These are phyloP conservation scores for Emys orbicularis DNA, from an alignment of 2,797 vertebrate genomes.

Conservation along the genomic window DNA sequence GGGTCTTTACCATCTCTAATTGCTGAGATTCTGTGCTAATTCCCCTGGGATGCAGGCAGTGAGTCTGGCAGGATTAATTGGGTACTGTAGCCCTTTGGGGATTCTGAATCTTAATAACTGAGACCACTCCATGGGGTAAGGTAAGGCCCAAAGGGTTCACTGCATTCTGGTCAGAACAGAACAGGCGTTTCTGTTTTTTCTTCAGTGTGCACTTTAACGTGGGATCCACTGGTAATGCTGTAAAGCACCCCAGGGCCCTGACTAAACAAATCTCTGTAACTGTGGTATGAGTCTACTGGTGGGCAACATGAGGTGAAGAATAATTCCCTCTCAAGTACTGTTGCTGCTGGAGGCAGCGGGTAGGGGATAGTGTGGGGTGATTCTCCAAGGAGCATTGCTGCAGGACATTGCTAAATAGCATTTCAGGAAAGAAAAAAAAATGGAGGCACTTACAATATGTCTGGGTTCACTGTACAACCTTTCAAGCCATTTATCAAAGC, in stretches of 20 bases:
- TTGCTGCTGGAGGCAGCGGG: not conserved
- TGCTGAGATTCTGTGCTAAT: not conserved
- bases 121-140: not conserved
- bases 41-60: not conserved
- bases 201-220: not conserved
- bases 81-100: not conserved
- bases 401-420: not conserved
- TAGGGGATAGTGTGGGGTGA: not conserved
- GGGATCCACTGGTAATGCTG: not conserved
- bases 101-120: not conserved
- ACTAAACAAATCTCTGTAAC: not conserved
- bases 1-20: not conserved
- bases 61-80: not conserved
- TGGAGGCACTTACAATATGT: not conserved
- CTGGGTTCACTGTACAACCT: not conserved
- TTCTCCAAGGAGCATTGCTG: not conserved
- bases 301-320: not conserved
- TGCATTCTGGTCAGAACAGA: not conserved
- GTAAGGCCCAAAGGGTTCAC: not conserved
- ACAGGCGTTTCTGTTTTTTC: not conserved
- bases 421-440: not conserved
- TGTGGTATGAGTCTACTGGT: not conserved
- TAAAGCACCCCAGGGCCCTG: not conserved
- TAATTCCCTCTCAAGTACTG: not conserved
- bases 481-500: conserved; percentile 21